phyloP scores from a whole-genome alignment of 2,113 vertebrate species.

The Progne subis region DNA sequence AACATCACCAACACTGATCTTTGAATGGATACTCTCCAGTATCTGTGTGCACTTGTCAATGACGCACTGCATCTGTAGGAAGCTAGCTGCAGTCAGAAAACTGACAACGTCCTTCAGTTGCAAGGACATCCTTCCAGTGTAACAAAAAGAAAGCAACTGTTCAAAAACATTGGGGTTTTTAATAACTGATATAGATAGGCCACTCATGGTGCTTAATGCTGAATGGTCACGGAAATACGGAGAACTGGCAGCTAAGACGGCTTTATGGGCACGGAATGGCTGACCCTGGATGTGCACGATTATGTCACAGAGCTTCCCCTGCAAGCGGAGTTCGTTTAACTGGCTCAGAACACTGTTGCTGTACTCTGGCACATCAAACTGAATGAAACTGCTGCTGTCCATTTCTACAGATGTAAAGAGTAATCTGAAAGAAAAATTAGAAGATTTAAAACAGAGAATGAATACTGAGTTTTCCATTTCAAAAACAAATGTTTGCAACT shows the following conservation, averaged over 20 bases:
- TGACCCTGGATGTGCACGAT: slow-evolving; percentile 98
- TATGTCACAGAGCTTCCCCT: slow-evolving; percentile 97
- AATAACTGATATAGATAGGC: slow-evolving; percentile 97
- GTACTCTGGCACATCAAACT: slow-evolving; percentile 99
- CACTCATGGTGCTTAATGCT: slow-evolving; percentile 96
- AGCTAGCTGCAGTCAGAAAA: slow-evolving; percentile 96
- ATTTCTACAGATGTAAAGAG: slow-evolving; percentile 83
- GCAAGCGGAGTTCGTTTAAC: slow-evolving; percentile 93
- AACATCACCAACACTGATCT: slow-evolving; percentile 87
- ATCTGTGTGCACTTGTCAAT: slow-evolving; percentile 99
- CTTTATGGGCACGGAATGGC: slow-evolving; percentile 96
- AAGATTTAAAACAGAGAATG: background rate
- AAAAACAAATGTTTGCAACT: background rate
- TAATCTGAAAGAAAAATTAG: slow-evolving; percentile 68
- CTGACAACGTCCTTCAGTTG: slow-evolving; percentile 97
- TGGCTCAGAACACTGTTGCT: slow-evolving; percentile 96
- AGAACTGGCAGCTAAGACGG: slow-evolving; percentile 95
- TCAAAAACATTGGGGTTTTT: slow-evolving; percentile 97
- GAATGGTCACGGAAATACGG: slow-evolving; percentile 99
- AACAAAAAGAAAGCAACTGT: slow-evolving; percentile 96
- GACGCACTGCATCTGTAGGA: slow-evolving; percentile 98
- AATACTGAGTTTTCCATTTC: background rate
- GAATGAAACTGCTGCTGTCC: slow-evolving; percentile 97
- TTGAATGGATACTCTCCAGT: slow-evolving; percentile 96
- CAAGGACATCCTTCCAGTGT: slow-evolving; percentile 97